Conservation (phyloP, 2,888 invertebrate genomes). For the Gnatocerus cornutus region DNA sequence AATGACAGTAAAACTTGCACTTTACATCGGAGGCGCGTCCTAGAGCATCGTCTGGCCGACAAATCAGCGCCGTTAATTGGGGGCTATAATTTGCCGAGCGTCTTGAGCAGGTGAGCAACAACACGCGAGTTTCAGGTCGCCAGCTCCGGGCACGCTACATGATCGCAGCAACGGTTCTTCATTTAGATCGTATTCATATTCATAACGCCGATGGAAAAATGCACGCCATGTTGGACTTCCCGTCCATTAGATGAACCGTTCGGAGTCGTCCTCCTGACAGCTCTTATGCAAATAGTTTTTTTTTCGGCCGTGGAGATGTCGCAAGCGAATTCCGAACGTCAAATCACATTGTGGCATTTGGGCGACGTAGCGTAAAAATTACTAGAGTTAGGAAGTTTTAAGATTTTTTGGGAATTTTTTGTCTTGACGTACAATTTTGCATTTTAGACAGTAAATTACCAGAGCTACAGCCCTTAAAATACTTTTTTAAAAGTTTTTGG, state of each 20-base stretch:
- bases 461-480: no score
- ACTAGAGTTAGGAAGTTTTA: no score
- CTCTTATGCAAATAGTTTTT: conserved; percentile 35
- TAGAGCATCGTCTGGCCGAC: conserved; percentile 7
- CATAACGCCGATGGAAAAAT: conserved; percentile 44
- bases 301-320: conserved; percentile 14
- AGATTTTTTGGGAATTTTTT: no score
- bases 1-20: conserved; percentile 17
- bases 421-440: no score
- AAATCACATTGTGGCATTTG: conserved; percentile 34
- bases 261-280: conserved; percentile 27
- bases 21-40: conserved; percentile 9
- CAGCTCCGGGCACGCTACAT: conserved; percentile 55
- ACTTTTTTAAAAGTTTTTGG: no score
- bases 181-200: conserved; percentile 34
- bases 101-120: conserved; percentile 47
- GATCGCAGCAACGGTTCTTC: conserved; percentile 52
- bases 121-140: conserved; percentile 56
- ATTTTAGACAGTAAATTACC: no score
- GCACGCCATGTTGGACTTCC: conserved; percentile 23
- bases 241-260: conserved; percentile 21
- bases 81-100: conserved; percentile 37
- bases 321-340: conserved; percentile 31
- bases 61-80: conserved; percentile 41
- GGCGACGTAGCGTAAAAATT: no score